Percentiles rank a stretch among this genome's conserved stretches.
These are phyloP conservation scores for Ivindomyrus marchei DNA, from an alignment of 2,113 vertebrate genomes.

Conservation along the genomic window DNA sequence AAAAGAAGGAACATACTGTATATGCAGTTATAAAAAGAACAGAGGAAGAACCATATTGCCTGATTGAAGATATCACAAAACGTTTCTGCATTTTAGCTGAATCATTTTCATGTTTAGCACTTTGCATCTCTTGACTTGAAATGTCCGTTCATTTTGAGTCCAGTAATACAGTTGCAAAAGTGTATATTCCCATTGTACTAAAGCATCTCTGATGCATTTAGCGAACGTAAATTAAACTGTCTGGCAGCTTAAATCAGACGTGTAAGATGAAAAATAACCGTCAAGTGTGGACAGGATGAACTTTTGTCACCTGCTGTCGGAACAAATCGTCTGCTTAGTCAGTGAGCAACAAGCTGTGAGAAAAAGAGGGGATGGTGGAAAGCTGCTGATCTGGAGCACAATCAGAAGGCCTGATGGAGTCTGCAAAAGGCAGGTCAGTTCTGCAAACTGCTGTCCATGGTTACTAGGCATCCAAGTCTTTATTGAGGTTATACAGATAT, in stretches of 20 bases:
- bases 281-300: neutral
- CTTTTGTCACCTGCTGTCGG: slow-evolving; percentile 10
- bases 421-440: too few relatives aligned
- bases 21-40: neutral
- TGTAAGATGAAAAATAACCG: neutral
- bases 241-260: neutral
- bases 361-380: neutral
- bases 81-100: neutral
- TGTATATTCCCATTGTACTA: neutral
- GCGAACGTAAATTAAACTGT: neutral
- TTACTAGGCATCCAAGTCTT: neutral
- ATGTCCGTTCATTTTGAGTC: neutral
- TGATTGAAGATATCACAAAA: neutral
- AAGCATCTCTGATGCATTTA: neutral
- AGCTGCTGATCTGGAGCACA: neutral
- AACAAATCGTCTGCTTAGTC: slow-evolving; percentile 5
- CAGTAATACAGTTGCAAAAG: neutral
- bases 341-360: neutral
- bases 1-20: neutral
- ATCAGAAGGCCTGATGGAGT: neutral
- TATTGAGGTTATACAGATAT: neutral
- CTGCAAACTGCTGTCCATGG: neutral
- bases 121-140: neutral
- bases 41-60: neutral
- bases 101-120: neutral